A percentile compares a stretch with the other conserved stretches of the same genome.
These are phyloP conservation scores for Cryptocheilus praepositus DNA, from an alignment of 2,888 invertebrate species.

Conservation along the genomic window DNA sequence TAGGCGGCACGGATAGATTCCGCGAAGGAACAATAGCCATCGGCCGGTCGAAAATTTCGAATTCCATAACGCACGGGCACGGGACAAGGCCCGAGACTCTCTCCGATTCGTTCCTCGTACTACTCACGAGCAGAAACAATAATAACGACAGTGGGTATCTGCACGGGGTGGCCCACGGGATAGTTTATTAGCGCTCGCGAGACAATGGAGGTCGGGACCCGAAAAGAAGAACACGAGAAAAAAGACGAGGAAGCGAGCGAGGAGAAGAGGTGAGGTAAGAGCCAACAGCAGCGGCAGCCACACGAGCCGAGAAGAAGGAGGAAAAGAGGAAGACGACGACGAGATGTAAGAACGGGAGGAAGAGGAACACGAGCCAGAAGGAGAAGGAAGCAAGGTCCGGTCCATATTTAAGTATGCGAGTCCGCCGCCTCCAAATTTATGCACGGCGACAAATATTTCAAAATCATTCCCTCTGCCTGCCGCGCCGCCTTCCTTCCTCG, in stretches of 20 bases:
- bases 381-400: conserved; percentile 50
- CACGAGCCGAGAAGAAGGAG: conserved; percentile 45
- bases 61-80: conserved; percentile 66
- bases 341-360: conserved; percentile 30
- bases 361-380: conserved; percentile 25
- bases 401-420: conserved; percentile 72
- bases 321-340: conserved; percentile 32
- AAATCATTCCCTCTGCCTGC: conserved; percentile 60
- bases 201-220: conserved; percentile 74
- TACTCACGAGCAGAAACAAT: conserved; percentile 58
- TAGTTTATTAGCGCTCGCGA: conserved; percentile 72
- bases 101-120: conserved; percentile 51
- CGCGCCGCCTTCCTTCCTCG: conserved; percentile 18
- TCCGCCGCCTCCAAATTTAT: conserved; percentile 70
- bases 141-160: conserved; percentile 66
- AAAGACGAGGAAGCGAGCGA: conserved; percentile 44
- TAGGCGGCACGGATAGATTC: no score
- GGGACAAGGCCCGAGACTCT: conserved; percentile 47
- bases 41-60: conserved; percentile 40
- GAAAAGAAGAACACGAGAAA: conserved; percentile 65
- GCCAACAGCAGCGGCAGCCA: conserved; percentile 46
- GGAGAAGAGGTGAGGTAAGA: conserved; percentile 52
- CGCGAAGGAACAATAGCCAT: conserved; percentile 12
- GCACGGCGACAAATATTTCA: conserved; percentile 73
- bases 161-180: conserved; percentile 68